Percentiles rank a stretch among this genome's conserved stretches.
phyloP scores from a whole-genome alignment of 1,140 invertebrate genomes.

The Zelostemma sp. region DNA sequence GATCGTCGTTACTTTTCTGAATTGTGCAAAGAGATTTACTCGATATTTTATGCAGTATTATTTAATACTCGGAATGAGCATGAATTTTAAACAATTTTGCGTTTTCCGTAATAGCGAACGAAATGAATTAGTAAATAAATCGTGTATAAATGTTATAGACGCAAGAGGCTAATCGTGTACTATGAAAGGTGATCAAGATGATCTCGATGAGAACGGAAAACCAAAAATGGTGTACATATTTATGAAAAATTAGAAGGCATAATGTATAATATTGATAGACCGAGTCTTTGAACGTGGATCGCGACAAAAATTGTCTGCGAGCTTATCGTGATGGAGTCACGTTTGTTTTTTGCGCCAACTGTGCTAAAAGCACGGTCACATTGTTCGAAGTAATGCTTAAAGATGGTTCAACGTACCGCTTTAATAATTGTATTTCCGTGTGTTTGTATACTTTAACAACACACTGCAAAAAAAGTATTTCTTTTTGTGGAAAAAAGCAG shows the following conservation, averaged over 20 bases:
- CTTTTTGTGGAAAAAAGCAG: neutral
- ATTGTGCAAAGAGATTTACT: neutral
- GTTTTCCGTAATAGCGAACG: neutral
- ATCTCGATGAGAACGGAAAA: slow-evolving; percentile 1
- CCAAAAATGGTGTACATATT: neutral
- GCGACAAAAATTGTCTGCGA: no score
- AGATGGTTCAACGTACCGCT: neutral
- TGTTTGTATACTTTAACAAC: neutral
- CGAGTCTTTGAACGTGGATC: neutral
- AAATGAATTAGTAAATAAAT: neutral
- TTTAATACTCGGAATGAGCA: slow-evolving; percentile 1
- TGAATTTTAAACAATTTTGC: neutral
- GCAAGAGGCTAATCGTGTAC: neutral
- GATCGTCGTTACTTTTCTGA: no score
- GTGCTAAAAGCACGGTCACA: no score
- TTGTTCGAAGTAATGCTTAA: neutral
- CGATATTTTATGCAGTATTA: slow-evolving; percentile 1
- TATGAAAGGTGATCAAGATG: neutral
- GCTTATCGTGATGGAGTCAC: no score
- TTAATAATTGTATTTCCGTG: neutral
- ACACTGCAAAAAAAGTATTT: neutral
- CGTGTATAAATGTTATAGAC: neutral
- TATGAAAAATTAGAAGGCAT: neutral
- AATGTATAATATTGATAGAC: neutral
- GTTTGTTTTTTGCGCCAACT: no score